Base-by-base conservation (phyloP, 2,797 vertebrate species). In the Cyclopterus lumpus region DNA sequence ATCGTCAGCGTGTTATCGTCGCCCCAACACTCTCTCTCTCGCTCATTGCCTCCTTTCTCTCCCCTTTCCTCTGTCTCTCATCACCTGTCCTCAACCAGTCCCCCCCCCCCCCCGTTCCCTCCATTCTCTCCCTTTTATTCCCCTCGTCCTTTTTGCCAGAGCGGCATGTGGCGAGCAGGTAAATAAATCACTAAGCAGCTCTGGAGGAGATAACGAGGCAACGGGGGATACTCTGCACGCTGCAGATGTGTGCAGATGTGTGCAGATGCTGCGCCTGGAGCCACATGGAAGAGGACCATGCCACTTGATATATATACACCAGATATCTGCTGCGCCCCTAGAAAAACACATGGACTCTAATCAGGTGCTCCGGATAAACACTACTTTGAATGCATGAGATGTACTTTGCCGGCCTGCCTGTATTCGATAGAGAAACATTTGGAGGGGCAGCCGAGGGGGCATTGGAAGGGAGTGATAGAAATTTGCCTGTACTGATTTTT, bases 181-280 rank as follows among this genome's bases (percentile, higher is more conserved):
- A 93, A 94, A 95, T 95, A 94, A 95, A 95, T 95, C 93, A 94
- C 92, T 67, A 87, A 93, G 92, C 90, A 91, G 92, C 92, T 89
- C 88, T 86, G 85, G 82, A 88, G 80, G 65, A 93, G 93, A 94
- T 94, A 95, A 95, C 87, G 88, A 94, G 93, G 86, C 93, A 88
- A 85, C 67, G 40, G 93, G 93, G 93, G 92, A 93, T 93, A 89
- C 77, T 82, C 64, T 28, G 66, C 77, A 40, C 80, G 73, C 83
- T 87, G 88, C 90, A 93, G 90, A 92, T 92, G 93, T 90, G 89
- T 87, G 88, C 90, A 93, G 90, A 92, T 92, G 93, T 90, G 89
- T 87, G 85, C 92, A 93, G 91, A 93, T 94, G 93, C 87, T 88
- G 72, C 1, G 86, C 93, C 89, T 71, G 67, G 79, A 90, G 93